phyloP scores from a whole-genome alignment of 2,113 vertebrate species.

The Protobothrops flavoviridis region DNA sequence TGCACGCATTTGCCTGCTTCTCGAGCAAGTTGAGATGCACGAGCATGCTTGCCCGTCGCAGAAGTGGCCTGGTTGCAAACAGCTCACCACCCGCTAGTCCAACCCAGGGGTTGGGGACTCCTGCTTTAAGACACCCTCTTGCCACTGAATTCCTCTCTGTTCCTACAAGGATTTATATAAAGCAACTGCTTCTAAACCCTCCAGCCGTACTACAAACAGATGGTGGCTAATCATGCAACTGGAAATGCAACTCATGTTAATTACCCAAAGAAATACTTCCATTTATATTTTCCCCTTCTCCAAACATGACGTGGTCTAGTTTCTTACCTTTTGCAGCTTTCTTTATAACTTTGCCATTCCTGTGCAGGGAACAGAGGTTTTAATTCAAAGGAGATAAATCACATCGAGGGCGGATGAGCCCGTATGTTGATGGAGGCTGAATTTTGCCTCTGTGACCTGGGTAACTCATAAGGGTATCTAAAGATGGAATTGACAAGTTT shows the following conservation, averaged over 20 bases:
- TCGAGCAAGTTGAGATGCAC: too few relatives aligned
- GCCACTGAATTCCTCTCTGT: neutral
- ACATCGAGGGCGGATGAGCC: slow-evolving; percentile 4
- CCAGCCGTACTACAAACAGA: neutral
- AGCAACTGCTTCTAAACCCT: neutral
- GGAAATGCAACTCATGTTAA: neutral
- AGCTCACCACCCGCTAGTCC: too few relatives aligned
- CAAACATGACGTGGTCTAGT: neutral
- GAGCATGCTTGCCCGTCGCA: too few relatives aligned
- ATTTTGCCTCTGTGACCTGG: slow-evolving; percentile 48
- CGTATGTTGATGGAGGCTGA: slow-evolving; percentile 1
- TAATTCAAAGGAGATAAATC: neutral
- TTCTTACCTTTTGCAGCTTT: neutral
- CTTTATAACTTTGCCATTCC: neutral
- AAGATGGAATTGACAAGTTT: neutral
- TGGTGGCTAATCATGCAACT: neutral
- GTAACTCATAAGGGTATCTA: slow-evolving; percentile 32
- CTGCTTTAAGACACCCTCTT: neutral
- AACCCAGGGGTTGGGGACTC: too few relatives aligned
- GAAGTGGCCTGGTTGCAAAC: too few relatives aligned
- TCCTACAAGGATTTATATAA: neutral
- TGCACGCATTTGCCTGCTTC: too few relatives aligned
- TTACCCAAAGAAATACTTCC: neutral
- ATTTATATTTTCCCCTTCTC: neutral
- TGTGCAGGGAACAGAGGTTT: neutral